Evolutionary conservation across 2,797 vertebrate species (phyloP).

Genomic region (Gymnothorax reevesii): DNA sequence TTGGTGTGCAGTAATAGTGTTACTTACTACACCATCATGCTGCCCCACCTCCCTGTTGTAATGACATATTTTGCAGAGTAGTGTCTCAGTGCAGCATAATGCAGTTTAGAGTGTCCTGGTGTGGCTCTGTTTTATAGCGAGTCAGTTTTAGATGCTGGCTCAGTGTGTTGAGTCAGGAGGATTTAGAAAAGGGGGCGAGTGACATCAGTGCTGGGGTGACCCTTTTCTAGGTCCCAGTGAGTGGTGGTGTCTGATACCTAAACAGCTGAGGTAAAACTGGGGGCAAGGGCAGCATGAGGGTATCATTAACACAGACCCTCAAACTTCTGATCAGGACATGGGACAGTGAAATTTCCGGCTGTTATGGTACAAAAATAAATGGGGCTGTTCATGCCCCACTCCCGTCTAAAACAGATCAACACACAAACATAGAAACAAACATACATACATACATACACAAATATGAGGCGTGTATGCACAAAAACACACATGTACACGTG

Average conservation of each 20-base stretch:
- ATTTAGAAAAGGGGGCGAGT: constrained; percentile 1
- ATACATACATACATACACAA: background rate
- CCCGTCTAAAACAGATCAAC: background rate
- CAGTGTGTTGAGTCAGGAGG: constrained; percentile 11
- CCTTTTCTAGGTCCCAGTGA: background rate
- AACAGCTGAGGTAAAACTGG: background rate
- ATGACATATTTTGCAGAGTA: background rate
- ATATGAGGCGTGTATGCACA: background rate
- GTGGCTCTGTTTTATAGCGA: background rate
- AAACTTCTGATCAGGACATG: background rate
- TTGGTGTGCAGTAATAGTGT: too few relatives aligned
- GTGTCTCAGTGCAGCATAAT: background rate
- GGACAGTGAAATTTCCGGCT: background rate
- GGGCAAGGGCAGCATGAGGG: background rate
- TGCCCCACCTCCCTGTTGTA: too few relatives aligned
- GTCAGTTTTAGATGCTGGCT: background rate
- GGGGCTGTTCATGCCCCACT: background rate
- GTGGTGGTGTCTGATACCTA: constrained; percentile 11
- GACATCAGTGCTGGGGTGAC: constrained; percentile 12
- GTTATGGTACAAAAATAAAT: constrained; percentile 15
- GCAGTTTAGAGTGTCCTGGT: background rate
- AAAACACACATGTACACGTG: background rate
- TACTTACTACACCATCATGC: too few relatives aligned
- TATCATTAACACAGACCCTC: background rate
- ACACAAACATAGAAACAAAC: background rate